phyloP scores from a whole-genome alignment of 2,113 vertebrate genomes.

The Lophius piscatorius region DNA sequence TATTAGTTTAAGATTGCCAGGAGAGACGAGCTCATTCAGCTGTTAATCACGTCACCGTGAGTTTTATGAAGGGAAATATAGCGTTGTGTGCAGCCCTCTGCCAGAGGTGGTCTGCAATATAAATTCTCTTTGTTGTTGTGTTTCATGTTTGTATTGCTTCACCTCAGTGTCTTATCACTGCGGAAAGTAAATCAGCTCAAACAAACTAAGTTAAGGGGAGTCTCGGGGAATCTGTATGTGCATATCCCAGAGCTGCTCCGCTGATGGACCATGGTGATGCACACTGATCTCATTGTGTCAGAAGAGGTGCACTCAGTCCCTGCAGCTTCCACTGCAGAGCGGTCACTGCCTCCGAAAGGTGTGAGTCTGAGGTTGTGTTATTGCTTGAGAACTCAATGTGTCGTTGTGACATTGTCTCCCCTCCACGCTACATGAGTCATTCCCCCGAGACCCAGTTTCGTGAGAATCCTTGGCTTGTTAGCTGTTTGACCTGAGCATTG shows the following conservation, averaged over 20 bases:
- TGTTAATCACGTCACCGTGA: conserved; percentile 16
- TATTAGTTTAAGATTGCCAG: conserved; percentile 30
- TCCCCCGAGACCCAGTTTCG: conserved; percentile 25
- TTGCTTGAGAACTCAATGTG: conserved; percentile 15
- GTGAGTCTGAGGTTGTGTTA: conserved; percentile 1
- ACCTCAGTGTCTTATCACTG: conserved; percentile 2
- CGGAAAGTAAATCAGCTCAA: conserved; percentile 11
- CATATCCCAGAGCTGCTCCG: conserved; percentile 5
- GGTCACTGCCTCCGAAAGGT: neutral
- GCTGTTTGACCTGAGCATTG: conserved; percentile 35
- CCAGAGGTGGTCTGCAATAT: conserved; percentile 8
- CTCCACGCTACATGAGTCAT: conserved; percentile 48
- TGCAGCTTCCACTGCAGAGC: neutral
- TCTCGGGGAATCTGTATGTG: neutral
- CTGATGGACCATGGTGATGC: neutral
- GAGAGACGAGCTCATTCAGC: conserved; percentile 19
- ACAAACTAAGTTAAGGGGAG: conserved; percentile 4
- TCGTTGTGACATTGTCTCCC: conserved; percentile 7
- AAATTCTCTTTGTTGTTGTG: conserved; percentile 14
- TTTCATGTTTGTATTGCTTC: conserved; percentile 28
- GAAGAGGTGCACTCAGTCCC: conserved; percentile 7
- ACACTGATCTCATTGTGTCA: conserved; percentile 58
- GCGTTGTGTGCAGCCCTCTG: neutral
- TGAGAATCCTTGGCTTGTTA: conserved; percentile 5
- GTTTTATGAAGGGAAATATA: neutral